Conservation (phyloP, 2,797 vertebrate genomes). For the Scolopax bukidnonensis region DNA sequence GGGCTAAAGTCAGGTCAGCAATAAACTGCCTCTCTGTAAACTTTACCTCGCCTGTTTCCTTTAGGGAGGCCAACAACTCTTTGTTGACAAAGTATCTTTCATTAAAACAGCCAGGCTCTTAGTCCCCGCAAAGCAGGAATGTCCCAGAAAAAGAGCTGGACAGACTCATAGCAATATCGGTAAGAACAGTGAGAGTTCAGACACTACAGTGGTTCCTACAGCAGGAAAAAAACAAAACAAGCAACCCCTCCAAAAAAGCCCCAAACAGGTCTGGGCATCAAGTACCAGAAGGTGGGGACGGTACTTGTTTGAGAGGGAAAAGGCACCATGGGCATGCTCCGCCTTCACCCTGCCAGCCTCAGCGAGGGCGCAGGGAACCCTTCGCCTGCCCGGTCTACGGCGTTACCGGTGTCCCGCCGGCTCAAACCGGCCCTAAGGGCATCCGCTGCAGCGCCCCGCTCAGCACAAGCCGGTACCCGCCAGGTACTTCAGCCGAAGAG, state of each 20-base stretch:
- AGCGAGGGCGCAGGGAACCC: rapidly evolving
- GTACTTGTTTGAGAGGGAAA: no score
- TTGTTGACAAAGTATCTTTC: not conserved
- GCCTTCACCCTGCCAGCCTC: not conserved
- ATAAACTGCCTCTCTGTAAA: not conserved
- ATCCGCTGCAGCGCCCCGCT: not conserved
- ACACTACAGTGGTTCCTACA: not conserved
- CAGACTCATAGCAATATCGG: no score
- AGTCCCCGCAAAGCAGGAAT: not conserved
- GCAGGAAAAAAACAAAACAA: not conserved
- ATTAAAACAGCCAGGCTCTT: not conserved
- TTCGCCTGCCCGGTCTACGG: rapidly evolving
- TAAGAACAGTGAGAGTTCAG: not conserved
- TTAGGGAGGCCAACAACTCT: not conserved
- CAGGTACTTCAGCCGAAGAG: no score
- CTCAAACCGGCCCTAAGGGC: no score
- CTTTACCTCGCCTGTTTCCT: not conserved
- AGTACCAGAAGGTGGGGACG: rapidly evolving
- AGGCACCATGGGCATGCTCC: not conserved
- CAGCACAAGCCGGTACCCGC: not conserved
- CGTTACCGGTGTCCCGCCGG: not conserved
- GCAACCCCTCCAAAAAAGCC: no score
- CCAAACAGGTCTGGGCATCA: not conserved
- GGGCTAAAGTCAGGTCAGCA: not conserved
- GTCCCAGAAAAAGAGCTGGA: not conserved